A percentile compares a stretch with the other conserved stretches of the same genome.
phyloP scores from a whole-genome alignment of 2,797 vertebrate species.

The Crocidura indochinensis region DNA sequence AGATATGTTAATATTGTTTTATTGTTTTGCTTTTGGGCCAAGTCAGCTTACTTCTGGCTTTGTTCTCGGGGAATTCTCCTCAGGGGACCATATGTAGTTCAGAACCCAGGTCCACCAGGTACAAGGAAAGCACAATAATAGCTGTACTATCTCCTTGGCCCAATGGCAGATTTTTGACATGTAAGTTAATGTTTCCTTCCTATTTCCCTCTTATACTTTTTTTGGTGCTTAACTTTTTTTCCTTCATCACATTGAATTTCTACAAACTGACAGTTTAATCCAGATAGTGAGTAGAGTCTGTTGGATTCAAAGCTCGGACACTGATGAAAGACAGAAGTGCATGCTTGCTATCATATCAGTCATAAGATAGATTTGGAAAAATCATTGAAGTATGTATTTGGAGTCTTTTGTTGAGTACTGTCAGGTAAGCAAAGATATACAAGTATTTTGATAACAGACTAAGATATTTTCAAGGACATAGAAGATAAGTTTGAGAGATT shows the following conservation, averaged over 20 bases:
- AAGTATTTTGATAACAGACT: slow-evolving; percentile 62
- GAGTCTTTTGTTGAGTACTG: slow-evolving; percentile 61
- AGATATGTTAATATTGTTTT: too few relatives aligned
- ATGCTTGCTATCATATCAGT: slow-evolving; percentile 69
- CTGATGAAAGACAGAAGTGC: slow-evolving; percentile 70
- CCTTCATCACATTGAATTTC: slow-evolving; percentile 61
- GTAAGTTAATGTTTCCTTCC: slow-evolving; percentile 30
- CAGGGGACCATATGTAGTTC: too few relatives aligned
- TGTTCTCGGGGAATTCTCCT: too few relatives aligned
- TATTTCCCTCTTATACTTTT: slow-evolving; percentile 21
- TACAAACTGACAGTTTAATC: slow-evolving; percentile 74
- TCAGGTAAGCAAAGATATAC: not conserved
- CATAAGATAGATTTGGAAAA: slow-evolving; percentile 61
- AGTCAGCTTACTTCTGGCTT: too few relatives aligned
- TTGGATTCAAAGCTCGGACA: slow-evolving; percentile 83
- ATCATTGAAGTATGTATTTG: not conserved
- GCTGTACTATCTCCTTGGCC: not conserved
- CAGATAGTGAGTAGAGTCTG: slow-evolving; percentile 73
- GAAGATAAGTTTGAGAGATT: slow-evolving; percentile 44
- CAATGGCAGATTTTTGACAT: not conserved
- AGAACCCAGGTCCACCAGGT: too few relatives aligned
- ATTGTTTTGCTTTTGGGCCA: too few relatives aligned
- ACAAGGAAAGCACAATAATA: too few relatives aligned
- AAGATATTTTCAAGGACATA: slow-evolving; percentile 60
- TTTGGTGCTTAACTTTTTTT: slow-evolving; percentile 35